Evolutionary conservation across 2,888 invertebrate genomes (phyloP), one percentile per base, ranked within the genome.

Genomic region (Cordilura impudica): DNA sequence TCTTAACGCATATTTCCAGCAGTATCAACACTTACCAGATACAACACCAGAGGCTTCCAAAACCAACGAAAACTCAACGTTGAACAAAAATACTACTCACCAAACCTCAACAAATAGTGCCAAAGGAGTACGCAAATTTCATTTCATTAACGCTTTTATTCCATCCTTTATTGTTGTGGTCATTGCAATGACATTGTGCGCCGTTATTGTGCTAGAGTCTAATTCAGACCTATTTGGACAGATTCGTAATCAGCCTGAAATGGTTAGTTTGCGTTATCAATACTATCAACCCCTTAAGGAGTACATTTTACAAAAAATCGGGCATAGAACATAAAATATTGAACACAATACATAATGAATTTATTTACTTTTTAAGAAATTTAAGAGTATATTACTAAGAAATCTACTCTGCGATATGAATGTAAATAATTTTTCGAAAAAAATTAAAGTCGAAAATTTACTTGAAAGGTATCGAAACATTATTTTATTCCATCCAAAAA

Each of bases 231-330:
- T 94, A 26, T 92, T 96, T 83, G 92, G 93, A 73, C 91, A 92
- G 35, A 89, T 96, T 77, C 92, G 94, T 77, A 93, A 94, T 86
- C 92, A 94, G 86, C 96, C 96, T 26, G 96, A 96, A 90, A 93
- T 96, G 90, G 87, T 93, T 39, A 92, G 94, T 58, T 91, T 96
- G 71, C 92, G 94, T 78, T 93, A 94, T 84, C 95, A 95, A 85
- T 95, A 96, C 90, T 97, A 96, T 90, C 93, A 94, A 85, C 96
- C 96, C 21, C 91, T 95, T 71, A 96, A 96, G 89, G 94, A 95
- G 60, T 88, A 86, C 69, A 81, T 88, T 35, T 71, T 87, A n/a
- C 83, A 85, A 14, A 87, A 86, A 73, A 66, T 88, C 23, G 85
- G 85, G 12, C 82, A 83, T 8, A 86, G 86, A 47, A 81, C 79